Base-by-base conservation (phyloP, 2,888 invertebrate species). In the Acleris cristana region DNA sequence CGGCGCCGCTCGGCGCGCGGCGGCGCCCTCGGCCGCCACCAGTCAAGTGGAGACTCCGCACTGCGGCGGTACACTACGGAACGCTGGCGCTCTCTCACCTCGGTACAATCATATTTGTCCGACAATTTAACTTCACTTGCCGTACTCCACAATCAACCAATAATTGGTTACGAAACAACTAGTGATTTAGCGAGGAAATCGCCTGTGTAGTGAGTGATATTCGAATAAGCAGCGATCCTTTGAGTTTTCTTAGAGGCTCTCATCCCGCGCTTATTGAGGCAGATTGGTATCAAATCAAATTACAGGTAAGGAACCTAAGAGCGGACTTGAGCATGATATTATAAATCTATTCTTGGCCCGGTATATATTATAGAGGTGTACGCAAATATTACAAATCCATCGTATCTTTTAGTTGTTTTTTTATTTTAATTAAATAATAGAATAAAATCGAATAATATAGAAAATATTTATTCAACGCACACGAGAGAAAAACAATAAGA, bases 21-120 rank as follows among this genome's bases (percentile, higher is more conserved):
- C 70, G 73, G 71, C 66, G 70, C 65, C 69, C 65, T 65, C 62
- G 71, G 76, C 72, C 73, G 71, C 70, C 82, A 84, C 76, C 90
- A 91, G 91, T 91, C 81, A 77, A 77, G 74, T 80, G 81, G 80
- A 84, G 79, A 81, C 87, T 83, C 88, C 87, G 90, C 89, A 88
- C 81, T 87, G 90, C 88, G 89, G 80, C 86, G 90, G 90, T 88
- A 77, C 79, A 71, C 78, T 80, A 69, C 73, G 54, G 56, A 61
- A 70, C 73, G 72, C 72, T 73, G 73, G 70, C 76, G 74, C 72
- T 69, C 73, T 64, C 70, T 71, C 19, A 65, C 67, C 70, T 67
- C 64, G 40, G 26, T 54, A 68, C 52, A 59, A 69, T 64, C 73
- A 73, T 60, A 73, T 59, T 54, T 75, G 74, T 63, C 68, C 75